Conservation (phyloP, 2,113 vertebrate genomes). For the Fregata magnificens region DNA sequence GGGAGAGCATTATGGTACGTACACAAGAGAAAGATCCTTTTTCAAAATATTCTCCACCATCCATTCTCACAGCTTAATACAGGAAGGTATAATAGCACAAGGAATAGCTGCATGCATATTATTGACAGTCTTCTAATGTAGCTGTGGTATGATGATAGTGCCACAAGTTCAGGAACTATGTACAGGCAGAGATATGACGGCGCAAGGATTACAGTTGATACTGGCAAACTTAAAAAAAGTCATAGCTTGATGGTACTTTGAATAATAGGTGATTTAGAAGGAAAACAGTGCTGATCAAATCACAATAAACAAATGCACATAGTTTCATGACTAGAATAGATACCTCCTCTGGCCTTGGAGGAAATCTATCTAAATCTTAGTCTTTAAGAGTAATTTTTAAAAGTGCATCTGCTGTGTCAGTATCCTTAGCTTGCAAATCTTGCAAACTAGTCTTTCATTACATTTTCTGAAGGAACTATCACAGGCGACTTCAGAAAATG, state of each 20-base stretch:
- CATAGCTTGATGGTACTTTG: background rate
- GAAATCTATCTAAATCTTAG: background rate
- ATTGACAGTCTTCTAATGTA: background rate
- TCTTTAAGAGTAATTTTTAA: background rate
- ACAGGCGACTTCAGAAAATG: background rate
- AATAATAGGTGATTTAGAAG: background rate
- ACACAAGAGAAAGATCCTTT: background rate
- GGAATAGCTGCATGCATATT: background rate
- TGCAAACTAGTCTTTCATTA: background rate
- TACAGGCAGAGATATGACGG: background rate
- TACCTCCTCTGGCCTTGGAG: background rate
- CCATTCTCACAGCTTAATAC: background rate
- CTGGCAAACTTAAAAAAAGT: background rate
- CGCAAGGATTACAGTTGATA: background rate
- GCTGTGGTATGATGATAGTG: background rate
- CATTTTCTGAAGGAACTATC: background rate
- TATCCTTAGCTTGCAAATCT: background rate
- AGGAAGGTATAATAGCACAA: background rate
- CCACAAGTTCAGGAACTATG: background rate
- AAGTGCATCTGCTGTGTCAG: background rate
- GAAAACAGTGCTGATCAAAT: background rate
- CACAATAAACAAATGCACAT: background rate
- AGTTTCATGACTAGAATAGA: background rate
- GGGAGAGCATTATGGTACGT: background rate
- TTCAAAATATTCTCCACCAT: background rate